Base-by-base conservation (phyloP, 1,140 invertebrate species). In the Macrotrachela quadricornifera region DNA sequence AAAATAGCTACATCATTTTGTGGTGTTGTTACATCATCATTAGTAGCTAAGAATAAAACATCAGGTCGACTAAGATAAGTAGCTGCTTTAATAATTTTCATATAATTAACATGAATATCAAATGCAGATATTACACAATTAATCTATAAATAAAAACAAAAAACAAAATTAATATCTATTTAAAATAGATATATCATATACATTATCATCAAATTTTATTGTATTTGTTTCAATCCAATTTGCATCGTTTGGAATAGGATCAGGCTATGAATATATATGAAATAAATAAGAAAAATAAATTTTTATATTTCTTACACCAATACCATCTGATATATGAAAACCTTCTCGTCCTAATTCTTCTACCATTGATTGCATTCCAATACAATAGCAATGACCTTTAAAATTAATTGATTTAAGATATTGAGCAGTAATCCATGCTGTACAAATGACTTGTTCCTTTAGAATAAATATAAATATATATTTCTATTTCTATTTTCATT, bases 21-120 rank as follows among this genome's bases (percentile, higher is more conserved):
- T 30, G 21, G 21, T 30, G 21, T 30, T 4, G 21, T 30, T 4
- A 30, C 21, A 30, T 30, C 21, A 30, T 82, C 86, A 64, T 95
- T 96, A 3, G 87, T 92, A 0, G 79, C 86, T 56, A 96, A 73
- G 63, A 94, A 96, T 48, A 83, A 60, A 60, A 80, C 79, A 18
- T 79, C 73, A 1, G 78, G 75, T 13, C 75, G 75, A 45, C 58
- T 59, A 13, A 90, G 70, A 68, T 94, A 95, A 17, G 77, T 79
- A 0, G 80, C 79, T 16, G 87, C 88, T 72, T 85, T 88, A 57
- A 85, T 71, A 58, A 96, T 77, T 72, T 96, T 96, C 0, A 78
- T 75, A 63, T 83, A 91, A 63, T 79, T 88, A 56, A 95, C 78
- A 66, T 92, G 80, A 48, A 80, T 76, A 72, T 96, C 90, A 69